phyloP scores from a whole-genome alignment of 2,888 invertebrate genomes.

The Drosophila multiciliata region DNA sequence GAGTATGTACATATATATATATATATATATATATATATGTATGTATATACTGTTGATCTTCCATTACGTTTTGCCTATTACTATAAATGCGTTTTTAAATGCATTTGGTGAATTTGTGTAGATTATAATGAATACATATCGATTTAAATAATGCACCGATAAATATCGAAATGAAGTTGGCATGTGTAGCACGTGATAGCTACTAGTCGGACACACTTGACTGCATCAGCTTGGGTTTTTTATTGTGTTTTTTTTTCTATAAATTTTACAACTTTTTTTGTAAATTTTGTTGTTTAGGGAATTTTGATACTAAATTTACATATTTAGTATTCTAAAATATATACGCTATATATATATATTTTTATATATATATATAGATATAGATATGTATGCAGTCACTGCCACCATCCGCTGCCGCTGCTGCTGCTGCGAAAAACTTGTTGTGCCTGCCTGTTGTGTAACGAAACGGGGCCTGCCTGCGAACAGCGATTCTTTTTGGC shows the following conservation, averaged over 20 bases:
- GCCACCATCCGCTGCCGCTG: slow-evolving; percentile 32
- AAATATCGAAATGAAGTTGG: not conserved
- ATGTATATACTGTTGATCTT: not conserved
- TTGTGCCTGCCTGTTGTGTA: slow-evolving; percentile 67
- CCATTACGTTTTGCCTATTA: not conserved
- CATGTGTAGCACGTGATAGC: not conserved
- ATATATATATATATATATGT: not conserved
- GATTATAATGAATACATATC: not conserved
- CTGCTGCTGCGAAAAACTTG: slow-evolving; percentile 69
- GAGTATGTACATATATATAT: not conserved
- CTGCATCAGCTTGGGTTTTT: not conserved
- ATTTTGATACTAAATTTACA: not conserved
- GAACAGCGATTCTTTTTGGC: slow-evolving; percentile 57
- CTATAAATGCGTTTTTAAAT: not conserved
- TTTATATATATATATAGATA: slow-evolving; percentile 14
- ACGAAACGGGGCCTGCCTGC: slow-evolving; percentile 72
- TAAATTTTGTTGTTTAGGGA: not conserved
- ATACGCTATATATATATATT: slow-evolving; percentile 14
- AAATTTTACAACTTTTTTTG: slow-evolving; percentile 3
- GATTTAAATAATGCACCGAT: not conserved
- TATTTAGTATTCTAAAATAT: slow-evolving; percentile 2
- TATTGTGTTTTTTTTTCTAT: not conserved
- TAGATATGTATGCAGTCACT: slow-evolving; percentile 26
- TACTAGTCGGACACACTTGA: not conserved
- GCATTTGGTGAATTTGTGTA: not conserved